Evolutionary conservation across 2,888 invertebrate species (phyloP).

Genomic region (Drosophila histrio): DNA sequence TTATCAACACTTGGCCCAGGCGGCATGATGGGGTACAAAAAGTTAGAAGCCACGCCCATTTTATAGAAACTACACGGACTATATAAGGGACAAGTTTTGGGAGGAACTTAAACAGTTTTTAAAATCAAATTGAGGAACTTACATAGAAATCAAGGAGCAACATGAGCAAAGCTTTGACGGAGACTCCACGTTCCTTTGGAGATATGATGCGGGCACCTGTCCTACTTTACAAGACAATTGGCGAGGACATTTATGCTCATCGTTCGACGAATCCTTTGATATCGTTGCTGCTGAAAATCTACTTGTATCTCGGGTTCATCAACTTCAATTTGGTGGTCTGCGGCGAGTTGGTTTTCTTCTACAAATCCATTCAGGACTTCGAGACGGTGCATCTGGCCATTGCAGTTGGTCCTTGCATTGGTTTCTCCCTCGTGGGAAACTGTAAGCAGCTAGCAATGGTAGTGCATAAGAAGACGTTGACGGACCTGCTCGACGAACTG

Average conservation of each 20-base stretch:
- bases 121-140: not conserved
- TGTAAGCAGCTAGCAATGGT: constrained; percentile 75
- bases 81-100: constrained; percentile 33
- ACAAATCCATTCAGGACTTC: constrained; percentile 62
- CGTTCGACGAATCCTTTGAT: constrained; percentile 45
- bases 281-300: constrained; percentile 48
- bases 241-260: constrained; percentile 74
- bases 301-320: constrained; percentile 63
- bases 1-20: constrained; percentile 66
- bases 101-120: constrained; percentile 15
- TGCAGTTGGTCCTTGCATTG: constrained; percentile 80
- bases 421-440: constrained; percentile 73
- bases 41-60: constrained; percentile 52
- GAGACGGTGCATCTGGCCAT: constrained; percentile 72
- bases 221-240: constrained; percentile 69
- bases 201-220: constrained; percentile 71
- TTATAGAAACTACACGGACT: not conserved
- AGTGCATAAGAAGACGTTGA: constrained; percentile 51
- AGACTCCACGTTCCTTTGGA: constrained; percentile 42
- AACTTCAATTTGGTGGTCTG: constrained; percentile 73
- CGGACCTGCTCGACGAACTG: constrained; percentile 69
- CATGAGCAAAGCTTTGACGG: constrained; percentile 33
- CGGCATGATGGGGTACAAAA: constrained; percentile 65
- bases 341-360: constrained; percentile 73
- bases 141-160: not conserved